phyloP scores from a whole-genome alignment of 2,888 invertebrate genomes.

The Calliopum simillimum region DNA sequence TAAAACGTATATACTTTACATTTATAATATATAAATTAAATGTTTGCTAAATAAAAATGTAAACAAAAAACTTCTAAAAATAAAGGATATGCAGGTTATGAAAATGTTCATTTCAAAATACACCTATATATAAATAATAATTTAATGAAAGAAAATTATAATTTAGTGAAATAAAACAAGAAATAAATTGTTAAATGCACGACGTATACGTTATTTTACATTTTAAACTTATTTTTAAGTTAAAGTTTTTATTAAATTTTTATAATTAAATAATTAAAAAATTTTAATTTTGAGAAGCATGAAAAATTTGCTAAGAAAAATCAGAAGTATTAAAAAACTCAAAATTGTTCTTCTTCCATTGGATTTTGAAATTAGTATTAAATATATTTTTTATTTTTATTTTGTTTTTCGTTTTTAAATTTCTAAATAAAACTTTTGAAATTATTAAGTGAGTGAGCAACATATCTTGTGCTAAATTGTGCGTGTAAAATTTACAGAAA shows the following conservation, averaged over 20 bases:
- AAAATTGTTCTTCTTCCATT: background rate
- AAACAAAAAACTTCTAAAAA: background rate
- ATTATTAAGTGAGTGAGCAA: conserved; percentile 50
- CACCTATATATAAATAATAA: too few relatives aligned
- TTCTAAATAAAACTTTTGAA: background rate
- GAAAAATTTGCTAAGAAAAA: too few relatives aligned
- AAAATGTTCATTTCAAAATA: too few relatives aligned
- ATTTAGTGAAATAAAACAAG: too few relatives aligned
- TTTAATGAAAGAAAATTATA: too few relatives aligned
- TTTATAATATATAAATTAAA: too few relatives aligned
- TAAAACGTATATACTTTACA: too few relatives aligned
- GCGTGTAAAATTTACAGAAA: conserved; percentile 44
- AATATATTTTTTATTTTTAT: conserved; percentile 1
- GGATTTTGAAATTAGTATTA: conserved; percentile 16
- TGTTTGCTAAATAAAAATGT: background rate
- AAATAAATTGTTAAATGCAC: too few relatives aligned
- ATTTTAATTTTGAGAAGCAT: too few relatives aligned
- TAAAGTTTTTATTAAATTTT: conserved; percentile 22
- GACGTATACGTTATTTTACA: too few relatives aligned
- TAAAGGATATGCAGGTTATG: background rate
- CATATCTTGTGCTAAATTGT: conserved; percentile 50
- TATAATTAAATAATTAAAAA: background rate
- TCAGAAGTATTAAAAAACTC: too few relatives aligned
- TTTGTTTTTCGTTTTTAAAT: background rate
- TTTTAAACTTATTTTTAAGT: background rate